Conservation (phyloP, 2,888 invertebrate species). For the Branchinecta sandiegonensis region DNA sequence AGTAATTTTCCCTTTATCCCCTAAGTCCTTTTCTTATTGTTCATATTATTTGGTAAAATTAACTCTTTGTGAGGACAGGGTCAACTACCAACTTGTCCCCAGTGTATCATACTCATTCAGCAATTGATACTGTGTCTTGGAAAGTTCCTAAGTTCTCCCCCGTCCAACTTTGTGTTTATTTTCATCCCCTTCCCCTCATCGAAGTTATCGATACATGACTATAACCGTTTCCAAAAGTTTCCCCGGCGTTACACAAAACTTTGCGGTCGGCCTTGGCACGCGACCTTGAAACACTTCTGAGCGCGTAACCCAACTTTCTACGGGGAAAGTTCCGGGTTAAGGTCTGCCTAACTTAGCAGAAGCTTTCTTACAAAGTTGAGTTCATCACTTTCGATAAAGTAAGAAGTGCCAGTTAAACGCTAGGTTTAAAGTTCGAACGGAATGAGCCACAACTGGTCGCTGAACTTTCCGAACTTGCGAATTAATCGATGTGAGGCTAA, state of each 20-base stretch:
- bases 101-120: too few species aligned
- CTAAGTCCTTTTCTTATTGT: too few species aligned
- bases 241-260: not conserved
- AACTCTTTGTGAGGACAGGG: too few species aligned
- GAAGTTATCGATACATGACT: constrained; percentile 6
- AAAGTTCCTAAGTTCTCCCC: too few species aligned
- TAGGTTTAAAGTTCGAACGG: constrained; percentile 4
- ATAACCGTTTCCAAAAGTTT: constrained; percentile 8
- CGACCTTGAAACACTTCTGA: constrained; percentile 2
- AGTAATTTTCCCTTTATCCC: too few species aligned
- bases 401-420: constrained; percentile 13
- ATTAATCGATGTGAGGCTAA: constrained; percentile 5
- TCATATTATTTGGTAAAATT: too few species aligned
- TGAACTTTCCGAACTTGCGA: not conserved
- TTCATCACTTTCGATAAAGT: constrained; percentile 14
- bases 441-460: not conserved
- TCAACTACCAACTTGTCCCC: too few species aligned
- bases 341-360: not conserved
- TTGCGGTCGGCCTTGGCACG: constrained; percentile 6
- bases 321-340: not conserved
- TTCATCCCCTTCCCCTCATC: not conserved
- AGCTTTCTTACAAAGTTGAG: constrained; percentile 13
- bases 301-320: constrained; percentile 5
- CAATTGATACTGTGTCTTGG: too few species aligned
- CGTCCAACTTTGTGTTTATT: too few species aligned